Conservation (phyloP, 2,797 vertebrate species). For the Protonibea diacanthus region DNA sequence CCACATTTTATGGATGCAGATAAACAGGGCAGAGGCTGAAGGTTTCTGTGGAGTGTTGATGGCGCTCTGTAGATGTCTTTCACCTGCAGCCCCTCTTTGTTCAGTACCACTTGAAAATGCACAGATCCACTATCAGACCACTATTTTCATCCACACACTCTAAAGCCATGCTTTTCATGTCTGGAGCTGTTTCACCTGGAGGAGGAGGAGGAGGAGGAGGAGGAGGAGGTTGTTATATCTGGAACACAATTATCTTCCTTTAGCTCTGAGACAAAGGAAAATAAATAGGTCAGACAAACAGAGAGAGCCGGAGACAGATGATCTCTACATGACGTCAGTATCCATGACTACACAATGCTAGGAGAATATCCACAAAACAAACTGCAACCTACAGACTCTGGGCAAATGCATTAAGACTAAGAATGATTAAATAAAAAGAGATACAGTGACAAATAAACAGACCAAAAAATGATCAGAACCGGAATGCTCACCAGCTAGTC, state of each 20-base stretch:
- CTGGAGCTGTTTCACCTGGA: background rate
- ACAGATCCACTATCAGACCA: conserved; percentile 36
- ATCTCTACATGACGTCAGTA: background rate
- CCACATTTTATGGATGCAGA: no score
- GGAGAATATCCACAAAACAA: background rate
- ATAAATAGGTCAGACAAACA: background rate
- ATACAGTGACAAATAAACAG: no score
- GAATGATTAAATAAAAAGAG: no score
- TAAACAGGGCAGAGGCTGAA: no score
- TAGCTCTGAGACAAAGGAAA: background rate
- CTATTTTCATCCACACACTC: conserved; percentile 33
- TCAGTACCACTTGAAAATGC: conserved; percentile 32
- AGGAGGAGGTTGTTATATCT: background rate
- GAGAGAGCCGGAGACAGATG: background rate
- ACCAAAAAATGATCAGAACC: no score
- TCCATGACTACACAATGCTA: background rate
- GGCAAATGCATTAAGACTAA: no score
- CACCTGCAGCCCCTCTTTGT: background rate
- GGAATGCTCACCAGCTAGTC: no score
- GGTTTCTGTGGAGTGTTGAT: background rate
- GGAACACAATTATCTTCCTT: conserved; percentile 1
- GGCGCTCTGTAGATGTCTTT: background rate
- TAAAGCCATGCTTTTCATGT: background rate
- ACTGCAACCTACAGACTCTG: no score
- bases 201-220: background rate